Conservation (phyloP, 2,888 invertebrate species). For the Shargacucullia verbasci region DNA sequence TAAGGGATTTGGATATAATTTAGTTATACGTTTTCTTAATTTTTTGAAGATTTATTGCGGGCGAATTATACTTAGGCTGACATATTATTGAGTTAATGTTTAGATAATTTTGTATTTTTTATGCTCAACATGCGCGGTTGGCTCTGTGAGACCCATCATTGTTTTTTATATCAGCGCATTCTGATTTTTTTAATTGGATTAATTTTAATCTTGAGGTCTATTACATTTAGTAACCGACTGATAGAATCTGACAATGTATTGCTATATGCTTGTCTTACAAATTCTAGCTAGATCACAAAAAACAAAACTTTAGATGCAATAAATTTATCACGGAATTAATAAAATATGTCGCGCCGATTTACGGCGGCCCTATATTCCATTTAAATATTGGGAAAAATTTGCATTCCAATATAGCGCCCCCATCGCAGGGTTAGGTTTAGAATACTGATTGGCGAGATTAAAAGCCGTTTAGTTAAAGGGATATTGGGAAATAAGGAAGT, state of each 20-base stretch:
- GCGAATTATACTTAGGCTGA: no score
- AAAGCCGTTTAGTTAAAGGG: constrained; percentile 55
- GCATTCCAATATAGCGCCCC: constrained; percentile 50
- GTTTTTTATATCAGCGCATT: no score
- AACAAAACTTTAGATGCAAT: constrained; percentile 36
- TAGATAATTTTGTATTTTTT: no score
- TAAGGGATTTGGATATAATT: constrained; percentile 35
- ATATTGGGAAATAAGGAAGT: constrained; percentile 54
- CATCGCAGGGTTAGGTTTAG: constrained; percentile 41
- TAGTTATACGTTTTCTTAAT: neutral
- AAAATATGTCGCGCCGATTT: constrained; percentile 45
- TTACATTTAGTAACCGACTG: no score
- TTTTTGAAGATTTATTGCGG: no score
- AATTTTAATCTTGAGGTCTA: no score
- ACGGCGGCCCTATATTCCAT: constrained; percentile 40
- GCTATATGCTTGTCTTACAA: constrained; percentile 3
- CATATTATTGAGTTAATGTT: no score
- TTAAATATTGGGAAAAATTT: constrained; percentile 56
- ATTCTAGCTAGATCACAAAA: no score
- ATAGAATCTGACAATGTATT: no score
- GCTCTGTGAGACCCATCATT: no score
- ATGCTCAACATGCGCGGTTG: no score
- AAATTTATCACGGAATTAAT: constrained; percentile 48
- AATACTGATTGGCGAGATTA: constrained; percentile 57
- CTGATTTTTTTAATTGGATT: no score